Percentiles rank a stretch among this genome's conserved stretches.
Evolutionary conservation across 2,797 vertebrate species (phyloP).

Genomic region (Scleropages formosus): DNA sequence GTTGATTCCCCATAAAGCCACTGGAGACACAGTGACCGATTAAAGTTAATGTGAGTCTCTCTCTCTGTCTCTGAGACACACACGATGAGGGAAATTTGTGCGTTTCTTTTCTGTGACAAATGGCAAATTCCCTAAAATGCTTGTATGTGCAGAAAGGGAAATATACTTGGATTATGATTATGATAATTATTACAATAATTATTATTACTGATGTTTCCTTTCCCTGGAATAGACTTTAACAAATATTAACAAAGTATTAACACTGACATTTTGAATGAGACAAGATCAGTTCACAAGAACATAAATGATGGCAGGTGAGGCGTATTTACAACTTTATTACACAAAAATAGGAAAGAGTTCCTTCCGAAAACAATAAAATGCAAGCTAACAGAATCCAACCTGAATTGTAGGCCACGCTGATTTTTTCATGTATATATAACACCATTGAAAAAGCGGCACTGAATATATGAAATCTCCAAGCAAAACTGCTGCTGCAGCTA

Average conservation of each 20-base stretch:
- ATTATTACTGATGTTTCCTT: neutral
- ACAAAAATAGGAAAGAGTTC: conserved; percentile 28
- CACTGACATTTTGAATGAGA: neutral
- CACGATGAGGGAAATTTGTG: too few relatives aligned
- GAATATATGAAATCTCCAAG: conserved; percentile 25
- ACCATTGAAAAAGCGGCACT: conserved; percentile 6
- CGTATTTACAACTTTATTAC: conserved; percentile 28
- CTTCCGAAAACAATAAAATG: conserved; percentile 24
- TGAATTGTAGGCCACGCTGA: conserved; percentile 11
- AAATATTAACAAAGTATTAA: neutral
- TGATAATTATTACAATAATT: too few relatives aligned
- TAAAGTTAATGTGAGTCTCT: too few relatives aligned
- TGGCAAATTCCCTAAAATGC: neutral
- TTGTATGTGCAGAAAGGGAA: neutral
- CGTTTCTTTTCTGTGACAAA: too few relatives aligned
- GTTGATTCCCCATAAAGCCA: neutral
- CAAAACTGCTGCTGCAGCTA: conserved; percentile 26
- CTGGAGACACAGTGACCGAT: too few relatives aligned
- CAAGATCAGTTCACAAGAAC: neutral
- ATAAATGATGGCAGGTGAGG: neutral
- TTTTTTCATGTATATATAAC: conserved; percentile 5
- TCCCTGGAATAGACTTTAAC: neutral
- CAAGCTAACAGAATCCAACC: conserved; percentile 32
- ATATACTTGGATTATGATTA: too few relatives aligned
- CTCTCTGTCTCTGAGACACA: neutral